Conservation (phyloP, 2,888 invertebrate genomes). For the Corythucha ciliata region DNA sequence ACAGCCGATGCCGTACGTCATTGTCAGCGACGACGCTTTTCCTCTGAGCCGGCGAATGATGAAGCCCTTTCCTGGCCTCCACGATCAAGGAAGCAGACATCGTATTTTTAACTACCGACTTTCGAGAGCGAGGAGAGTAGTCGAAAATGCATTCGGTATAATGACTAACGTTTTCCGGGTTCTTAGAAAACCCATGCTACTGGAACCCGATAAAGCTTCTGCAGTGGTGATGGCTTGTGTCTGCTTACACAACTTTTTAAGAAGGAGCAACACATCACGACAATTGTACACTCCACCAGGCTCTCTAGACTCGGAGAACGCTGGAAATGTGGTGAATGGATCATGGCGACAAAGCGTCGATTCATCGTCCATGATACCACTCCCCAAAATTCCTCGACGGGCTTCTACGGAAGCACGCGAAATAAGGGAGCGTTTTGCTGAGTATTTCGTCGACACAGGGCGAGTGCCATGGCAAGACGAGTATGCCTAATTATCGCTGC, state of each 20-base stretch:
- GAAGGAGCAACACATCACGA: too few species aligned
- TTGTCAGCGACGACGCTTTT: conserved; percentile 29
- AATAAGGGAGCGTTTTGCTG: too few species aligned
- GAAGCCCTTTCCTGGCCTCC: conserved; percentile 23
- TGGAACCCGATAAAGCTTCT: conserved; percentile 15
- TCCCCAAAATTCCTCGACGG: too few species aligned
- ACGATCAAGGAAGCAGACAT: conserved; percentile 6
- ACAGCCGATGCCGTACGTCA: conserved; percentile 19
- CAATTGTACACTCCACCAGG: too few species aligned
- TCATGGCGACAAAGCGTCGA: too few species aligned
- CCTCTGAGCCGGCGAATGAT: conserved; percentile 22
- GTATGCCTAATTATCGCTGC: too few species aligned
- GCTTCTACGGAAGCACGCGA: too few species aligned
- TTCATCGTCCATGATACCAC: too few species aligned
- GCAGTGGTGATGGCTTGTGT: conserved; percentile 20
- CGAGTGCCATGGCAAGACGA: too few species aligned
- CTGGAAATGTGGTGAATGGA: too few species aligned
- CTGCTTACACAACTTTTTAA: conserved; percentile 21
- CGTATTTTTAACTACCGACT: conserved; percentile 21
- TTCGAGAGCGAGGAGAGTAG: conserved; percentile 10
- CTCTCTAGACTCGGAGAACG: too few species aligned
- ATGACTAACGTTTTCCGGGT: conserved; percentile 13
- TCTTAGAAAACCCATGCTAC: conserved; percentile 14
- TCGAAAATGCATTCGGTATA: conserved; percentile 23
- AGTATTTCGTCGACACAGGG: too few species aligned